Conservation (phyloP, 2,888 invertebrate species). For the Dryobota labecula region DNA sequence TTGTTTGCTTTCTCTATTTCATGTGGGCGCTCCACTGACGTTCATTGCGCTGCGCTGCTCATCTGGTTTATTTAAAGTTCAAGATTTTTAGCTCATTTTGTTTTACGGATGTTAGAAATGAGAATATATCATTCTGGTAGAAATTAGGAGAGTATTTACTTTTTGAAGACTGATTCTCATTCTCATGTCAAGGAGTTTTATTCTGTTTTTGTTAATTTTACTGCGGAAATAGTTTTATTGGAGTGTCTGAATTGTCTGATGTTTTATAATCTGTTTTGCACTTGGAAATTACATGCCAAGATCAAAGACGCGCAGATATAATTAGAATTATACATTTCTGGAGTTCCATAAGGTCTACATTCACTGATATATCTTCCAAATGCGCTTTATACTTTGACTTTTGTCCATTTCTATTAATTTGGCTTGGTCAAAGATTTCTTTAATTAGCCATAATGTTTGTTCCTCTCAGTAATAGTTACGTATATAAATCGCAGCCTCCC, state of each 20-base stretch:
- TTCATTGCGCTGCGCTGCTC: slow-evolving; percentile 68
- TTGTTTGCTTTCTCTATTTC: slow-evolving; percentile 70
- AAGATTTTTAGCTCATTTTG: slow-evolving; percentile 61
- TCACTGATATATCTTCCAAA: slow-evolving; percentile 3
- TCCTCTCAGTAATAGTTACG: not conserved
- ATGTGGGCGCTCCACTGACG: slow-evolving; percentile 71
- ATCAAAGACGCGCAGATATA: slow-evolving; percentile 49
- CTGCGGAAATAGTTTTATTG: slow-evolving; percentile 44
- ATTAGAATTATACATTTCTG: slow-evolving; percentile 16
- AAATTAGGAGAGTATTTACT: slow-evolving; percentile 25
- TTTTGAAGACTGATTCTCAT: slow-evolving; percentile 18
- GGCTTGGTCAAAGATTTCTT: not conserved
- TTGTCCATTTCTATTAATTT: slow-evolving; percentile 12
- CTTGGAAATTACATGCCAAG: slow-evolving; percentile 36
- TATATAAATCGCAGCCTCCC: not conserved
- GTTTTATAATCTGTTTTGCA: slow-evolving; percentile 27
- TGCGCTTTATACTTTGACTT: not conserved
- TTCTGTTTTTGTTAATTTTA: slow-evolving; percentile 1
- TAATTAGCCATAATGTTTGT: not conserved
- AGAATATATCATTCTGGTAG: slow-evolving; percentile 37
- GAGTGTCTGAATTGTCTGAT: slow-evolving; percentile 33
- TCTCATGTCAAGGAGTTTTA: slow-evolving; percentile 18
- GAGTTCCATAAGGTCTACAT: not conserved
- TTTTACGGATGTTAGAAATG: slow-evolving; percentile 49
- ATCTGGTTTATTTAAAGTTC: slow-evolving; percentile 72